Evolutionary conservation across 1,140 invertebrate species (phyloP).

Genomic region (Anthonomus grandis): DNA sequence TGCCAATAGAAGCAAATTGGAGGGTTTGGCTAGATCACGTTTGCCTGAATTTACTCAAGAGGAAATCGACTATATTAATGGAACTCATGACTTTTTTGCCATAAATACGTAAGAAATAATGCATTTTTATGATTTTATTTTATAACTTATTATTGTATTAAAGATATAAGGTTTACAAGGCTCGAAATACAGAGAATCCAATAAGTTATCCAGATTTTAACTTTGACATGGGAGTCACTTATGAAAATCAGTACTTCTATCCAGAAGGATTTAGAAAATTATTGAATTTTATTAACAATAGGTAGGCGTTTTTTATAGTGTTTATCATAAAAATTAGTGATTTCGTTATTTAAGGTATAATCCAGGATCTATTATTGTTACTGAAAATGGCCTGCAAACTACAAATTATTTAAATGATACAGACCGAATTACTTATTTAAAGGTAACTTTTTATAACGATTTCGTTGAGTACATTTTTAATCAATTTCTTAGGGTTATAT

Average conservation of each 20-base stretch:
- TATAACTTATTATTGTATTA: background rate
- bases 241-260: background rate
- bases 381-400: conserved; percentile 1
- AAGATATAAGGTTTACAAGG: background rate
- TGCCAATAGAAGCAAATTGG: conserved; percentile 54
- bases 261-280: background rate
- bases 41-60: conserved; percentile 58
- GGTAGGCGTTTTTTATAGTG: background rate
- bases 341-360: background rate
- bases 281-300: background rate
- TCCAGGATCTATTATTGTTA: conserved; percentile 1
- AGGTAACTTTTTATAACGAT: background rate
- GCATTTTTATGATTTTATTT: background rate
- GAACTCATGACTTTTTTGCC: conserved; percentile 40
- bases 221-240: background rate
- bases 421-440: background rate
- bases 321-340: too few species aligned
- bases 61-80: conserved; percentile 56
- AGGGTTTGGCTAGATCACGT: conserved; percentile 51
- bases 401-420: background rate
- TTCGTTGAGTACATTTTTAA: too few species aligned
- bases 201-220: background rate
- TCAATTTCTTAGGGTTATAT: conserved; percentile 52
- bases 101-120: conserved; percentile 25
- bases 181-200: background rate